Percentiles rank a stretch among this genome's conserved stretches.
Conservation (phyloP, 1,140 invertebrate genomes). For the Drosophila tsacasi region DNA sequence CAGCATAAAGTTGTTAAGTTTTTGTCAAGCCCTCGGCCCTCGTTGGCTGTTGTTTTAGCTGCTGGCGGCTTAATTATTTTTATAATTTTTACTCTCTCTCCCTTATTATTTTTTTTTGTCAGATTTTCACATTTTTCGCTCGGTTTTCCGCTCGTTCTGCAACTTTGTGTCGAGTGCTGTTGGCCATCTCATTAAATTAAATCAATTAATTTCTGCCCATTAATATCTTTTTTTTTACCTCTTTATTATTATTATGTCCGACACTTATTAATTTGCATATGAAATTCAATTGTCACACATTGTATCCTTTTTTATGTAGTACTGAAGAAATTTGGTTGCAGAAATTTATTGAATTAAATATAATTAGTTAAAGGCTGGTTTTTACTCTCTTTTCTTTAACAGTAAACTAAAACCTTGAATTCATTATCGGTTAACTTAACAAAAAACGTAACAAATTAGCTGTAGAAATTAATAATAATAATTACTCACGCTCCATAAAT, state of each 20-base stretch:
- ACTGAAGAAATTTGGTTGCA: conserved; percentile 7
- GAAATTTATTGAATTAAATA: conserved; percentile 9
- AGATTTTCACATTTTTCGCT: conserved; percentile 41
- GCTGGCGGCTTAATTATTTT: conserved; percentile 72
- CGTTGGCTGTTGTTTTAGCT: conserved; percentile 42
- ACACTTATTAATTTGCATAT: conserved; percentile 45
- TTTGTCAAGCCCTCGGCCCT: conserved; percentile 45
- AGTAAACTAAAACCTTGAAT: neutral
- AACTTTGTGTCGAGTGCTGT: conserved; percentile 24
- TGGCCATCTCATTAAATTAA: conserved; percentile 61
- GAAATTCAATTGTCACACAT: conserved; percentile 23
- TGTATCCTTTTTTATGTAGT: conserved; percentile 4
- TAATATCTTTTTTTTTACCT: conserved; percentile 6
- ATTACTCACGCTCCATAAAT: conserved; percentile 17
- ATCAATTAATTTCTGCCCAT: conserved; percentile 62
- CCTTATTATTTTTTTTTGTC: neutral
- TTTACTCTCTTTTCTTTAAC: neutral
- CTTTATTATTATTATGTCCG: conserved; percentile 23
- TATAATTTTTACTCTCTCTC: conserved; percentile 29
- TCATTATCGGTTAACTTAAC: neutral
- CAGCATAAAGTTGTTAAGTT: conserved; percentile 75
- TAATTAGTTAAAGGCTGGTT: neutral
- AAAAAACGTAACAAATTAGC: conserved; percentile 2
- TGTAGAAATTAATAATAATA: conserved; percentile 1
- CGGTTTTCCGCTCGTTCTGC: conserved; percentile 14